Conservation (phyloP, 2,113 vertebrate species). For the Tragelaphus scriptus region DNA sequence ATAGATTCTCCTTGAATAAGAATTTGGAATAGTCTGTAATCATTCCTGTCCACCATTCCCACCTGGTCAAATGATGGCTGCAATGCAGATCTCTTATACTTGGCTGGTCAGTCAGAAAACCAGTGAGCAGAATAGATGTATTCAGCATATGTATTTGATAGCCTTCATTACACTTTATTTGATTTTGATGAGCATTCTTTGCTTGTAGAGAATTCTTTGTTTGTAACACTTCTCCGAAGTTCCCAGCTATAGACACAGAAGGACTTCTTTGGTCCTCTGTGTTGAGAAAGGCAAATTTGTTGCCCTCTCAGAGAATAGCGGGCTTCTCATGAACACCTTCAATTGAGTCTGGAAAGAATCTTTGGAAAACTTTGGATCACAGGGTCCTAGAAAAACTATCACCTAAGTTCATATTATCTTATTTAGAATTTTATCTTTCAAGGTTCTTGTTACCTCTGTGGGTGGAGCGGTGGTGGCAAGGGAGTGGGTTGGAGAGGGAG, state of each 20-base stretch:
- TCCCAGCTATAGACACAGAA: conserved; percentile 66
- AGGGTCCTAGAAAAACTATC: conserved; percentile 27
- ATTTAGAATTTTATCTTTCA: conserved; percentile 9
- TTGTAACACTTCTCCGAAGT: not conserved
- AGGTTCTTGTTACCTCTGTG: not conserved
- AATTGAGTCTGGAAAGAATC: conserved; percentile 54
- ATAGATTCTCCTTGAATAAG: not conserved
- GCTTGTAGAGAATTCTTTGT: not conserved
- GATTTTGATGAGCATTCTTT: not conserved
- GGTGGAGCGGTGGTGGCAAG: not conserved
- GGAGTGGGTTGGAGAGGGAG: not conserved
- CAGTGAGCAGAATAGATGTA: not conserved
- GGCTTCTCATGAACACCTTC: conserved; percentile 68
- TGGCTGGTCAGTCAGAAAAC: not conserved
- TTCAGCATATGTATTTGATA: not conserved
- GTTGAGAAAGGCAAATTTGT: conserved; percentile 63
- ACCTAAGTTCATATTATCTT: not conserved
- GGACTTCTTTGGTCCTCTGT: conserved; percentile 49
- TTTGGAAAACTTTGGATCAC: conserved; percentile 51
- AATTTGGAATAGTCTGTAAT: not conserved
- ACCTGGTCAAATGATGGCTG: not conserved
- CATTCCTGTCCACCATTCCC: not conserved
- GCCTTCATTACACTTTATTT: not conserved
- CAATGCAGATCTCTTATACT: not conserved
- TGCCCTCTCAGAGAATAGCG: conserved; percentile 35